These are phyloP conservation scores for Cyprinodon diabolis DNA, from an alignment of 2,797 vertebrate genomes.

Conservation along the genomic window DNA sequence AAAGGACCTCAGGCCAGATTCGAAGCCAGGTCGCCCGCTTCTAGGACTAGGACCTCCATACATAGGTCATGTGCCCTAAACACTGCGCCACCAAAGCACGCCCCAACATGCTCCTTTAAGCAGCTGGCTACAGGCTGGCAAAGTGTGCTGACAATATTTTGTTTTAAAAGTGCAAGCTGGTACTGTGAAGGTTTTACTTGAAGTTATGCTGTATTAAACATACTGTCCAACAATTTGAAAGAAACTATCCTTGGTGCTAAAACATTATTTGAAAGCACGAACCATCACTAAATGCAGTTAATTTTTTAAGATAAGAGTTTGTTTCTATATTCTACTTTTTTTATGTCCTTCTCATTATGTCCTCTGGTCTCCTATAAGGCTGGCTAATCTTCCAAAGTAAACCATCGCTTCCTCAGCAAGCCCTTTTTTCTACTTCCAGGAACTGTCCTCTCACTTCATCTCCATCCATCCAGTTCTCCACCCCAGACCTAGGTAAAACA, in stretches of 20 bases:
- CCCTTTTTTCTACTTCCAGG: fast-evolving
- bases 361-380: background rate
- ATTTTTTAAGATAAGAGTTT: background rate
- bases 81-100: too few relatives aligned
- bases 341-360: background rate
- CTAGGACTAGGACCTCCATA: too few relatives aligned
- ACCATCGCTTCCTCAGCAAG: background rate
- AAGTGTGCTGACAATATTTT: too few relatives aligned
- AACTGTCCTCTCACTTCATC: constrained; percentile 3
- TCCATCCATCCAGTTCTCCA: constrained; percentile 11
- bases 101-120: too few relatives aligned
- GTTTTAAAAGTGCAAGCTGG: background rate
- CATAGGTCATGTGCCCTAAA: too few relatives aligned
- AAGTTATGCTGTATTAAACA: background rate
- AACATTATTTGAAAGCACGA: background rate
- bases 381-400: background rate
- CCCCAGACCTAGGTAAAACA: constrained; percentile 11
- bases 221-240: background rate
- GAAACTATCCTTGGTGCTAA: background rate
- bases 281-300: background rate
- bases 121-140: too few relatives aligned
- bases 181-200: background rate
- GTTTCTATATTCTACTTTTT: background rate
- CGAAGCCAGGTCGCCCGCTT: too few relatives aligned
- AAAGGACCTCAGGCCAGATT: too few relatives aligned